Base-by-base conservation (phyloP, 1,140 invertebrate species). In the Drosophila nikananu region DNA sequence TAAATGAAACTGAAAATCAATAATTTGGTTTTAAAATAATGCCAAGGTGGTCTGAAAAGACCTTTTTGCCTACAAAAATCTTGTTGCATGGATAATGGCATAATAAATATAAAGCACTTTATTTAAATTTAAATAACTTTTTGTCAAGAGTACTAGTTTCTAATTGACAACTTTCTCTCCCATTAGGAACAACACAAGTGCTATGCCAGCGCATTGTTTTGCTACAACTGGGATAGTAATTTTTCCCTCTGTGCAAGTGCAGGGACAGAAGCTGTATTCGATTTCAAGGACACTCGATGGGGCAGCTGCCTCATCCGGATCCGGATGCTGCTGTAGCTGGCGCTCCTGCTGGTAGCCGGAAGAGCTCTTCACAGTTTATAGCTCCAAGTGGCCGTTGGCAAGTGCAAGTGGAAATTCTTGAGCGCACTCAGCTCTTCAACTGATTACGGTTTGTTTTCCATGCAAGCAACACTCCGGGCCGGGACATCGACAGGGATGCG, bases 321-420 rank as follows among this genome's bases (percentile, higher is more conserved):
- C 46, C 64, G 42, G 62, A 27, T 72, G 64, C 62, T 60, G 27
- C 46, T 58, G 83, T 23, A 27, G 62, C 25, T 66, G 61, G 62
- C 55, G 35, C 44, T 59, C 48, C 44, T 68, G 86, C 57, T 71
- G 76, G 76, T 83, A 82, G 75, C 72, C 72, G 70, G 75, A 90
- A 91, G 81, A 54, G 86, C 86, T 77, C 86, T 90, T 83, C 79
- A 90, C 79, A 90, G 86, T 90, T 91, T 91, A 91, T 82, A 90
- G 86, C 79, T 82, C 80, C 68, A 77, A 90, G 86, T 90, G 84
- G 74, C 77, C 80, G 86, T 90, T 84, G 84, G 86, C 74, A 91
- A 90, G 82, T 91, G 86, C 81, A 86, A 90, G 86, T 91, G 86
- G 86, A 91, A 86, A 89, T 89, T 89, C 76, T 83, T 64, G 66